A percentile compares a stretch with the other conserved stretches of the same genome.
Conservation (phyloP, 2,797 vertebrate genomes). For the Periophthalmus magnuspinnatus region DNA sequence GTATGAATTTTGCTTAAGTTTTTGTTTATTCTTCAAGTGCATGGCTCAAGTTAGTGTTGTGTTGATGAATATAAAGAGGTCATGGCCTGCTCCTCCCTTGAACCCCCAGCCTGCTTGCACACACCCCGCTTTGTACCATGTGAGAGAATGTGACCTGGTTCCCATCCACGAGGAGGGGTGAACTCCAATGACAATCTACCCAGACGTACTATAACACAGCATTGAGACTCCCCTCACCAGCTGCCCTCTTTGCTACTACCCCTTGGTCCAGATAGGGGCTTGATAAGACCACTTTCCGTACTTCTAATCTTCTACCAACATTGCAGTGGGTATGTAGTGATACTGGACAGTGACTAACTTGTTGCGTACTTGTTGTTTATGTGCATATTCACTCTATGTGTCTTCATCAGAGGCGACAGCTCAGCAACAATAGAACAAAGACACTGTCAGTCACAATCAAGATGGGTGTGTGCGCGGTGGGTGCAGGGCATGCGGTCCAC, state of each 20-base stretch:
- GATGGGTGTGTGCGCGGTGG: conserved; percentile 64
- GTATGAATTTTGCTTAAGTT: neutral
- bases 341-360: conserved; percentile 40
- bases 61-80: conserved; percentile 85
- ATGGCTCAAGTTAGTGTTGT: conserved; percentile 75
- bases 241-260: conserved; percentile 62
- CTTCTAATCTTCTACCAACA: conserved; percentile 4
- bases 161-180: conserved; percentile 80
- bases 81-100: conserved; percentile 76
- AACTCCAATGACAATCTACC: conserved; percentile 75
- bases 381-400: conserved; percentile 61
- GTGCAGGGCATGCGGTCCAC: conserved; percentile 31
- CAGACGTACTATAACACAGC: conserved; percentile 65
- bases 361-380: conserved; percentile 55
- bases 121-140: conserved; percentile 79
- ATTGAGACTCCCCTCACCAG: conserved; percentile 59
- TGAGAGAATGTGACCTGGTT: conserved; percentile 85
- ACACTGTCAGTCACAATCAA: conserved; percentile 84
- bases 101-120: conserved; percentile 69
- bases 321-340: neutral
- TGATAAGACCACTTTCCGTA: neutral
- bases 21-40: conserved; percentile 60
- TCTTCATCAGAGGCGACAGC: conserved; percentile 85
- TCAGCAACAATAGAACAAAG: conserved; percentile 82
- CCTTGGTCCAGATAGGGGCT: conserved; percentile 41